Percentiles rank a stretch among this genome's conserved stretches.
phyloP scores from a whole-genome alignment of 2,797 vertebrate genomes.

The Acestrorhynchus altus region DNA sequence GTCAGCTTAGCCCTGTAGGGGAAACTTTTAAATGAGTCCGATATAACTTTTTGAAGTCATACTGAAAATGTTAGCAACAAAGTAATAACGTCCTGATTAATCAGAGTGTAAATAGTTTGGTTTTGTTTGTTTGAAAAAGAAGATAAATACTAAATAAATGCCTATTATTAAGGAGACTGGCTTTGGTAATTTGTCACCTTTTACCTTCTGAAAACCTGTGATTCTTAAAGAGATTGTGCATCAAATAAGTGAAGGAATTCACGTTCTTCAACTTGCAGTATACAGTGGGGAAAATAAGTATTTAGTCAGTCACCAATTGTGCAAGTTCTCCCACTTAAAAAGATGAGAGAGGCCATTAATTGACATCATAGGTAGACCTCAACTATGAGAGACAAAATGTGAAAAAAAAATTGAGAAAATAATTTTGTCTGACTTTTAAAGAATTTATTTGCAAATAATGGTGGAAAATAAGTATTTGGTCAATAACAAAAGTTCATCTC shows the following conservation, averaged over 20 bases:
- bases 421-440: too few species aligned
- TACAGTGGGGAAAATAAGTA: too few species aligned
- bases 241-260: not conserved
- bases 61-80: constrained; percentile 67
- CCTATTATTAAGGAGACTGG: constrained; percentile 62
- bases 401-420: too few species aligned
- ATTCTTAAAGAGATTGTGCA: not conserved
- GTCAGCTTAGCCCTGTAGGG: constrained; percentile 71
- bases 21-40: constrained; percentile 70
- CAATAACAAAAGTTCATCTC: too few species aligned
- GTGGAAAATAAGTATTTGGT: too few species aligned
- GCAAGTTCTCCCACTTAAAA: too few species aligned
- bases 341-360: too few species aligned
- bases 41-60: constrained; percentile 65
- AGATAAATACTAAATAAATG: constrained; percentile 77
- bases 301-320: too few species aligned
- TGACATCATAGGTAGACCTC: too few species aligned
- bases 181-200: not conserved
- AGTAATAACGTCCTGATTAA: constrained; percentile 57
- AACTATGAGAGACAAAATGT: too few species aligned
- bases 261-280: not conserved
- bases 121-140: constrained; percentile 76
- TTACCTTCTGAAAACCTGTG: not conserved
- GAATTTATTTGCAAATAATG: too few species aligned
- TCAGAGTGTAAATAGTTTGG: constrained; percentile 79